Conservation (phyloP, 2,113 vertebrate genomes). For the Eulemur macaco region DNA sequence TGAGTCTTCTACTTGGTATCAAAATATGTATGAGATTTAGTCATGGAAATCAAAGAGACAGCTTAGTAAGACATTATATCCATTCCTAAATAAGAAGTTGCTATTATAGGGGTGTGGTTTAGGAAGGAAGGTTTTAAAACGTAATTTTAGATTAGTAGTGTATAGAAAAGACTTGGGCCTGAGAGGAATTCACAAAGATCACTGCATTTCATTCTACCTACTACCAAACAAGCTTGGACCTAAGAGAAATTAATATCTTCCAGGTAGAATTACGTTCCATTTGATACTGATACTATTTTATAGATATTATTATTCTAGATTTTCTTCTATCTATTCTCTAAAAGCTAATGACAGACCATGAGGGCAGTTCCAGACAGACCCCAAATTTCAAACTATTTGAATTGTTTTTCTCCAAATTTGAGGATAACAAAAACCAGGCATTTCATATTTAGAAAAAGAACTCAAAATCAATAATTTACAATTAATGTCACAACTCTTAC, state of each 20-base stretch:
- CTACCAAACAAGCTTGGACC: neutral
- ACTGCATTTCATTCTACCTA: neutral
- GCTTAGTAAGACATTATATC: neutral
- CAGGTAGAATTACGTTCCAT: neutral
- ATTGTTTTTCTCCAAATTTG: neutral
- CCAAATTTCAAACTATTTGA: neutral
- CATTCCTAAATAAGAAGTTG: neutral
- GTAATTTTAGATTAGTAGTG: neutral
- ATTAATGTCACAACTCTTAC: neutral
- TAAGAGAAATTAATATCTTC: neutral
- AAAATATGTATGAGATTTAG: neutral
- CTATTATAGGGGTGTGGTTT: neutral
- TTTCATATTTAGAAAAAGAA: neutral
- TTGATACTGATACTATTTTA: neutral
- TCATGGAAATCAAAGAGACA: neutral
- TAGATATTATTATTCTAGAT: neutral
- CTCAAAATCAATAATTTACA: neutral
- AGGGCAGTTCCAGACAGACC: neutral
- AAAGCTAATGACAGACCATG: neutral
- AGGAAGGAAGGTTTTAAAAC: neutral
- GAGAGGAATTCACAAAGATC: neutral
- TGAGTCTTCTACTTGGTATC: neutral
- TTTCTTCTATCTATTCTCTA: neutral
- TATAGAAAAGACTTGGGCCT: neutral
- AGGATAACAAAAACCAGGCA: neutral